phyloP scores from a whole-genome alignment of 2,113 vertebrate species.

The Pterophyllum scalare region DNA sequence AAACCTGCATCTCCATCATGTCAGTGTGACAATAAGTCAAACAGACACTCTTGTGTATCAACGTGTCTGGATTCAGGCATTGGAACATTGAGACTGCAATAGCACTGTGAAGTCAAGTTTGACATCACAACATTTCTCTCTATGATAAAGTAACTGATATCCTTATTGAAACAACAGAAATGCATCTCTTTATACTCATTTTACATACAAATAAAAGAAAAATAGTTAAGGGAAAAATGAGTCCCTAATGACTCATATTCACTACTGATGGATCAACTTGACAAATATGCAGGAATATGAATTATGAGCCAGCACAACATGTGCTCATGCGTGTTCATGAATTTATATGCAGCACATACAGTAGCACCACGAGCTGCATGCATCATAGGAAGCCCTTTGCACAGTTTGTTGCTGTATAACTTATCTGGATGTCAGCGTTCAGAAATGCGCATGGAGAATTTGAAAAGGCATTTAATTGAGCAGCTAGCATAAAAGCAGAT shows the following conservation, averaged over 20 bases:
- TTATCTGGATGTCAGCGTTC: constrained; percentile 22
- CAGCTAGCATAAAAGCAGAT: constrained; percentile 78
- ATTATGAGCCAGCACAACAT: neutral
- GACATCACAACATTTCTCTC: neutral
- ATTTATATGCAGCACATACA: neutral
- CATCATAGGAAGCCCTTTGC: neutral
- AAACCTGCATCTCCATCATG: neutral
- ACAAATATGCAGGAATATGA: neutral
- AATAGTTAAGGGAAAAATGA: no score
- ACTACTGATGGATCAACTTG: neutral
- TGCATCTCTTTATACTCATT: no score
- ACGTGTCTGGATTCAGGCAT: neutral
- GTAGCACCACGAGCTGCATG: neutral
- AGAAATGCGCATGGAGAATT: constrained; percentile 46
- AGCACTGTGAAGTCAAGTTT: neutral
- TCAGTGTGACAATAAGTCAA: constrained; percentile 1
- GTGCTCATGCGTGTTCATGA: neutral
- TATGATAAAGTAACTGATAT: neutral
- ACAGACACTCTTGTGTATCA: neutral
- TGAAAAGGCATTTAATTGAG: constrained; percentile 84
- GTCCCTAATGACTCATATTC: neutral
- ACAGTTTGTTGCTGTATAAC: neutral
- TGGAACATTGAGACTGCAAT: neutral
- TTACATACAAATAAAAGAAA: no score
- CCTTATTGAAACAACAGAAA: neutral